A percentile compares a stretch with the other conserved stretches of the same genome.
Evolutionary conservation across 2,113 vertebrate species (phyloP).

Genomic region (Peromyscus californicus): DNA sequence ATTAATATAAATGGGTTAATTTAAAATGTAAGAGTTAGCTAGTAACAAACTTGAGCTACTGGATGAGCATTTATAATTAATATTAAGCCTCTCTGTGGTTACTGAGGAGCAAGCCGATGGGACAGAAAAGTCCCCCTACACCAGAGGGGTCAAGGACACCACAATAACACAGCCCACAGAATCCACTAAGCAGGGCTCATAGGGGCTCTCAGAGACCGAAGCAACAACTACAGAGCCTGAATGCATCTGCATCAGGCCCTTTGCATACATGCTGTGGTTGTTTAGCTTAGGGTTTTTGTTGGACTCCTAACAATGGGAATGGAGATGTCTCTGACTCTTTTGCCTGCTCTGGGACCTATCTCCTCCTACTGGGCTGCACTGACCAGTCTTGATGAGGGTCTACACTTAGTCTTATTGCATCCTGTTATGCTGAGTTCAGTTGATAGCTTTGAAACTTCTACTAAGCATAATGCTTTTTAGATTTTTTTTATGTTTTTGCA

Average conservation of each 20-base stretch:
- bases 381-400: neutral
- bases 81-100: neutral
- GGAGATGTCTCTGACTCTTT: neutral
- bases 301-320: neutral
- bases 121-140: neutral
- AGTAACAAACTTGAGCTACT: neutral
- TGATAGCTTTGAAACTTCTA: neutral
- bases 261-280: neutral
- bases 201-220: neutral
- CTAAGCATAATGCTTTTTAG: neutral
- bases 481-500: neutral
- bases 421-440: neutral
- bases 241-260: neutral
- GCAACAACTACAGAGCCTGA: neutral
- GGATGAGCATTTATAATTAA: neutral
- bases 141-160: neutral
- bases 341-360: neutral
- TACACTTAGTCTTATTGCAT: neutral
- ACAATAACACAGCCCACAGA: neutral
- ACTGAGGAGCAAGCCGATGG: neutral
- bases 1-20: neutral
- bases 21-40: neutral
- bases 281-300: neutral
- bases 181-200: neutral
- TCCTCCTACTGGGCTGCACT: neutral